phyloP scores from a whole-genome alignment of 2,797 vertebrate genomes.

The Coendou prehensilis region DNA sequence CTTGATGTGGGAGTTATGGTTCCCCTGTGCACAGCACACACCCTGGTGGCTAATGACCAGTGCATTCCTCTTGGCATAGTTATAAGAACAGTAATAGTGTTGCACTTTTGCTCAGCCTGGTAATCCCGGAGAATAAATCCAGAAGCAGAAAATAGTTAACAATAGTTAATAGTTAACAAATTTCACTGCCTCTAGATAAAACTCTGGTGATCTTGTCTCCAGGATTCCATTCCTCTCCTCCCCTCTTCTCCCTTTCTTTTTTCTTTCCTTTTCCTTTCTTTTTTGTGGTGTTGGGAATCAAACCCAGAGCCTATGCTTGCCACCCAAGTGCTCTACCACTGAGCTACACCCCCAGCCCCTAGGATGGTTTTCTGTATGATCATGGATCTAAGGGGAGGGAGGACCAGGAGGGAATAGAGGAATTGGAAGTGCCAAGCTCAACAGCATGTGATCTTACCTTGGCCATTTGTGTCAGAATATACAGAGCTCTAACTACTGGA shows the following conservation, averaged over 20 bases:
- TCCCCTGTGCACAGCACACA: slow-evolving; percentile 59
- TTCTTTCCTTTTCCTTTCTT: not conserved
- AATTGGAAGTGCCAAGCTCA: slow-evolving; percentile 56
- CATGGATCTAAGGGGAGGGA: not conserved
- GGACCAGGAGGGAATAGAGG: slow-evolving; percentile 44
- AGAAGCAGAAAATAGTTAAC: slow-evolving; percentile 53
- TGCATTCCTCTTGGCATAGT: slow-evolving; percentile 1
- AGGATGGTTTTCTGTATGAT: not conserved
- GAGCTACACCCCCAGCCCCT: not conserved
- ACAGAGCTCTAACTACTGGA: slow-evolving; percentile 52
- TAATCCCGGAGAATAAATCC: slow-evolving; percentile 73
- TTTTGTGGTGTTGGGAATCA: not conserved
- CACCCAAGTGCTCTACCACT: not conserved
- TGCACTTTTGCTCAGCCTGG: slow-evolving; percentile 75
- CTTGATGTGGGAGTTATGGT: slow-evolving; percentile 76
- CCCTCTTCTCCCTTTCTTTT: not conserved
- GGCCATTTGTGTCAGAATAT: slow-evolving; percentile 57
- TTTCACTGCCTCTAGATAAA: slow-evolving; percentile 71
- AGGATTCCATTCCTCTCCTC: not conserved
- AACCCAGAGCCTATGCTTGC: not conserved
- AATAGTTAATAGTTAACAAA: slow-evolving; percentile 70
- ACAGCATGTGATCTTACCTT: slow-evolving; percentile 57
- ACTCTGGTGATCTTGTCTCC: slow-evolving; percentile 71
- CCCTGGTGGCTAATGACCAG: slow-evolving; percentile 65
- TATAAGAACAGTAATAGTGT: slow-evolving; percentile 68